Percentiles rank a stretch among this genome's conserved stretches.
Conservation (phyloP, 2,113 vertebrate genomes). For the Buteo buteo region DNA sequence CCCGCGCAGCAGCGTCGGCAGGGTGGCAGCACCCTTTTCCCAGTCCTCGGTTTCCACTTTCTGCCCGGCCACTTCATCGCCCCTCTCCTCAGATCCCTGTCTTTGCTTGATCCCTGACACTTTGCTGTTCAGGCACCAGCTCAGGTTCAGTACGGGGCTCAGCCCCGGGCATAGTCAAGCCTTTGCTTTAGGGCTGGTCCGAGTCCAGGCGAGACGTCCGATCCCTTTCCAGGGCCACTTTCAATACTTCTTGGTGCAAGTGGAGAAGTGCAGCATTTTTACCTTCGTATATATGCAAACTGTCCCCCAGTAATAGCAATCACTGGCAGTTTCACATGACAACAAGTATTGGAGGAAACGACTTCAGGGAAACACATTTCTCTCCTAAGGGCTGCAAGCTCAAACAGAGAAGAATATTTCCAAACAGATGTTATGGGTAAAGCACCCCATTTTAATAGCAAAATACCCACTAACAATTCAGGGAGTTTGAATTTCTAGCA, state of each 20-base stretch:
- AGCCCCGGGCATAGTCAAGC: rapidly evolving
- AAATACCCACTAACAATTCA: not conserved
- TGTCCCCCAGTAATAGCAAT: not conserved
- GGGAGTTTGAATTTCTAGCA: not conserved
- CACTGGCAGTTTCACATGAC: not conserved
- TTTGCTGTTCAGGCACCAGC: not conserved
- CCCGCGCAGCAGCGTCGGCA: rapidly evolving
- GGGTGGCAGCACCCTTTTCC: not conserved
- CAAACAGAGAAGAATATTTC: not conserved
- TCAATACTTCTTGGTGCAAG: not conserved
- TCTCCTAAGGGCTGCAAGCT: not conserved
- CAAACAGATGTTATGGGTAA: not conserved
- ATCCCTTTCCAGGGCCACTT: not conserved
- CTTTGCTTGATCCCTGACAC: no score
- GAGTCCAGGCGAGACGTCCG: rapidly evolving
- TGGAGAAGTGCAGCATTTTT: not conserved
- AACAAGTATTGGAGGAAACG: not conserved
- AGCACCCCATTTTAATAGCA: not conserved
- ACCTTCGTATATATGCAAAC: not conserved
- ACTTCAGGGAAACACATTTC: not conserved
- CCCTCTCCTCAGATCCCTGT: rapidly evolving
- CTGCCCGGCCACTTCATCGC: rapidly evolving
- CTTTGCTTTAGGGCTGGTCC: not conserved
- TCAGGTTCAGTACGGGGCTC: not conserved
- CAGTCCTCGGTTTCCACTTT: not conserved